phyloP scores from a whole-genome alignment of 2,113 vertebrate genomes.

The Cyprinodon variegatus region DNA sequence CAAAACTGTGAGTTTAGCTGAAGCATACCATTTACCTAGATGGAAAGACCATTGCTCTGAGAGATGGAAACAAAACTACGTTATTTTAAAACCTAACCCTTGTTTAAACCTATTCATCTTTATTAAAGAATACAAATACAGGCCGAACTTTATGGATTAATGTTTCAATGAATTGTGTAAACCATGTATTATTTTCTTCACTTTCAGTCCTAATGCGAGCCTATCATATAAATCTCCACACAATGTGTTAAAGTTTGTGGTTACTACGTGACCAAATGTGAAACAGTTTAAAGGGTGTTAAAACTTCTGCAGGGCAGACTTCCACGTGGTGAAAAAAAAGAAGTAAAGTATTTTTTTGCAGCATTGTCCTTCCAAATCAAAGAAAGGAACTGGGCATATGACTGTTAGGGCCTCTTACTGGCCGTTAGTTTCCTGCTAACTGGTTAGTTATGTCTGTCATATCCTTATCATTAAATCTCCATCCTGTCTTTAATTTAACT shows the following conservation, averaged over 20 bases:
- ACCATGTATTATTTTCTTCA: neutral
- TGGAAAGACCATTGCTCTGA: no score
- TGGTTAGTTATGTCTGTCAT: conserved; percentile 38
- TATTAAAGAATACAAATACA: no score
- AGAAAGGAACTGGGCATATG: conserved; percentile 20
- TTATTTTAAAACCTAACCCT: no score
- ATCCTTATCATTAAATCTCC: conserved; percentile 17
- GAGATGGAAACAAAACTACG: no score
- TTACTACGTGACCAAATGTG: neutral
- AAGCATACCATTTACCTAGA: no score
- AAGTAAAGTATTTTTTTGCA: conserved; percentile 58
- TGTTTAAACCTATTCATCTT: no score
- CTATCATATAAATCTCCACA: neutral
- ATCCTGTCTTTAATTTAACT: conserved; percentile 7
- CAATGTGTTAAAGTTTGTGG: neutral
- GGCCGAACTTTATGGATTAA: neutral
- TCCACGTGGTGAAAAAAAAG: conserved; percentile 46
- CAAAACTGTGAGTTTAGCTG: no score
- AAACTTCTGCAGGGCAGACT: conserved; percentile 1
- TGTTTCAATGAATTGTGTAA: neutral
- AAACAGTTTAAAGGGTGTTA: neutral
- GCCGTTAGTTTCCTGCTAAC: conserved; percentile 53
- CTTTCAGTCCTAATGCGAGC: neutral
- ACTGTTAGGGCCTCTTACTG: conserved; percentile 25
- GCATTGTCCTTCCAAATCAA: conserved; percentile 41